Percentiles rank a stretch among this genome's conserved stretches.
Conservation (phyloP, 2,797 vertebrate genomes). For the Macroramphosus scolopax region DNA sequence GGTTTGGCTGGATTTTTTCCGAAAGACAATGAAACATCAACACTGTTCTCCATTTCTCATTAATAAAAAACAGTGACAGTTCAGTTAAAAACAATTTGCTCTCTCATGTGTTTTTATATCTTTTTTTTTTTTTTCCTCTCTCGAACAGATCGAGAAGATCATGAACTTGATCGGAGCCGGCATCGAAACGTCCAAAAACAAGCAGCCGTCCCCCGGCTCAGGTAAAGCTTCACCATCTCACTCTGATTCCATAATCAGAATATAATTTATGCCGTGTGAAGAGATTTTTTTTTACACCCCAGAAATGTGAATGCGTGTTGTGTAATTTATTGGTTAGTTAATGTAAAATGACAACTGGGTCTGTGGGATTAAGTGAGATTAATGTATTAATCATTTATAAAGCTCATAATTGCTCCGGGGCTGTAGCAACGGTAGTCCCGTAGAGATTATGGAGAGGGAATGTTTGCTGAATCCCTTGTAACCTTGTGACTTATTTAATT, state of each 20-base stretch:
- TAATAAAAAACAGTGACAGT: no score
- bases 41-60: no score
- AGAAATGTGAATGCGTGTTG: background rate
- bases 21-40: no score
- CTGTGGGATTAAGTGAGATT: constrained; percentile 20
- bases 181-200: constrained; percentile 92
- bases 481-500: constrained; percentile 14
- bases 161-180: constrained; percentile 97
- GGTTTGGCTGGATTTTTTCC: constrained; percentile 2
- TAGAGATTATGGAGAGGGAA: background rate
- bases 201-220: constrained; percentile 78
- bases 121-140: constrained; percentile 3
- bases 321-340: constrained; percentile 20
- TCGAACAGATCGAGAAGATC: constrained; percentile 94
- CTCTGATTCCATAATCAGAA: background rate
- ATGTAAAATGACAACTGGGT: constrained; percentile 25
- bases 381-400: constrained; percentile 27
- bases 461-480: background rate
- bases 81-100: no score
- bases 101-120: background rate
- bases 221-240: constrained; percentile 72
- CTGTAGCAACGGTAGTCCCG: constrained; percentile 2
- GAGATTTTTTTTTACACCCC: background rate
- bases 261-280: background rate
- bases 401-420: constrained; percentile 19